Conservation (phyloP, 2,797 vertebrate species). For the Pipistrellus pygmaeus region DNA sequence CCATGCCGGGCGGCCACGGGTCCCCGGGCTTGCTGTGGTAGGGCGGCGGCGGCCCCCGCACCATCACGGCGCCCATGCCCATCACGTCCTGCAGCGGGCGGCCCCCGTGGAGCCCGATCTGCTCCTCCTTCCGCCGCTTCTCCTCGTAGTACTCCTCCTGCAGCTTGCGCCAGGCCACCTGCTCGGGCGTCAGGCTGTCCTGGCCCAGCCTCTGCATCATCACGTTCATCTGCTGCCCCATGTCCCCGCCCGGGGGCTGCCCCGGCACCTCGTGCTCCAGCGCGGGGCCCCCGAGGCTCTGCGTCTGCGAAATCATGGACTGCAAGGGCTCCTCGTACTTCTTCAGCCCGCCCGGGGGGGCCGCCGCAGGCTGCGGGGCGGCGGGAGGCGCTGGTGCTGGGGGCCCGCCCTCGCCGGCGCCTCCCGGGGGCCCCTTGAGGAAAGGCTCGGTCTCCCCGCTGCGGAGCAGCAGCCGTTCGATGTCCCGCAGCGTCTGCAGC, state of each 20-base stretch:
- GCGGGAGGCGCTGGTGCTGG: slow-evolving; percentile 82
- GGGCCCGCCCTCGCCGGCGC: slow-evolving; percentile 71
- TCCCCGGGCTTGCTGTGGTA: slow-evolving; percentile 98
- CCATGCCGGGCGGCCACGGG: slow-evolving; percentile 89
- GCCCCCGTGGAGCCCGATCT: slow-evolving; percentile 87
- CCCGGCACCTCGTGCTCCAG: slow-evolving; percentile 91
- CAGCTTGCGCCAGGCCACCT: slow-evolving; percentile 97
- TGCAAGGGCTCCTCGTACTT: slow-evolving; percentile 97
- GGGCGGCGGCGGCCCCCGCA: slow-evolving; percentile 96
- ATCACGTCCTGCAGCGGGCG: slow-evolving; percentile 89
- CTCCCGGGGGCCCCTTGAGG: slow-evolving; percentile 84
- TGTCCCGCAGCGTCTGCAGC: slow-evolving; percentile 96
- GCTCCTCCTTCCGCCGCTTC: slow-evolving; percentile 96
- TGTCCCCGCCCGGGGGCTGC: slow-evolving; percentile 90
- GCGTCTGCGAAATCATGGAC: slow-evolving; percentile 97
- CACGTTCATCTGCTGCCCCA: slow-evolving; percentile 93
- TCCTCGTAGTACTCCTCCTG: slow-evolving; percentile 99
- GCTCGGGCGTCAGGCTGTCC: slow-evolving; percentile 95
- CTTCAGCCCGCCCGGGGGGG: slow-evolving; percentile 86
- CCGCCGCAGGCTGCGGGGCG: slow-evolving; percentile 67
- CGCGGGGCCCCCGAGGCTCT: slow-evolving; percentile 90
- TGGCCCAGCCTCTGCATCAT: slow-evolving; percentile 91
- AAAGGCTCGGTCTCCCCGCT: slow-evolving; percentile 89
- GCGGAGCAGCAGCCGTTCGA: slow-evolving; percentile 95
- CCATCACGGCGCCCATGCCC: slow-evolving; percentile 90